These are phyloP conservation scores for Cryptosula pallasiana DNA, from an alignment of 2,888 invertebrate species.

Conservation along the genomic window DNA sequence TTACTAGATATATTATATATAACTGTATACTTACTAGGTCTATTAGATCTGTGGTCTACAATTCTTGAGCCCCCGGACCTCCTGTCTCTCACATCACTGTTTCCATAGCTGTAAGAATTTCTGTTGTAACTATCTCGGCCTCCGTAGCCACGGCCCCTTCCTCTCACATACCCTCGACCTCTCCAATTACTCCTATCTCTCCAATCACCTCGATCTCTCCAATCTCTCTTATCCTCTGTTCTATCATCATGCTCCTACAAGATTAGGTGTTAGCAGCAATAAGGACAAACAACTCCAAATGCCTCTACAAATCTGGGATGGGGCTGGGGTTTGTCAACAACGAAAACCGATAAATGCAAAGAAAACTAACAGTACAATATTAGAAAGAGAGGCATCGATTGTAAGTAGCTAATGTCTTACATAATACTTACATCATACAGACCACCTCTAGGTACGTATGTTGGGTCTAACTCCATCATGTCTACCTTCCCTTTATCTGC, in stretches of 20 bases:
- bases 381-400: no score
- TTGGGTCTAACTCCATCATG: conserved; percentile 14
- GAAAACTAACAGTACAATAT: no score
- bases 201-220: background rate
- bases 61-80: background rate
- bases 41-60: background rate
- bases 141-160: background rate
- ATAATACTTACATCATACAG: conserved; percentile 1
- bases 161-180: conserved; percentile 2
- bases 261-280: background rate
- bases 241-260: conserved; percentile 18
- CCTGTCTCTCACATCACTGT: background rate
- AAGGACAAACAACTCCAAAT: background rate
- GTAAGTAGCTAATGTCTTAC: no score
- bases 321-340: no score
- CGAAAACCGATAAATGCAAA: no score
- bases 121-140: background rate
- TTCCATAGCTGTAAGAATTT: background rate
- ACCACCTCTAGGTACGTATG: conserved; percentile 8
- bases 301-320: no score
- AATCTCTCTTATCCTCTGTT: background rate
- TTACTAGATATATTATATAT: background rate
- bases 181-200: background rate
- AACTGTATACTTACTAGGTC: background rate
- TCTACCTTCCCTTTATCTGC: conserved; percentile 1